Conservation (phyloP, 2,113 vertebrate species). For the Amphiprion ocellaris region DNA sequence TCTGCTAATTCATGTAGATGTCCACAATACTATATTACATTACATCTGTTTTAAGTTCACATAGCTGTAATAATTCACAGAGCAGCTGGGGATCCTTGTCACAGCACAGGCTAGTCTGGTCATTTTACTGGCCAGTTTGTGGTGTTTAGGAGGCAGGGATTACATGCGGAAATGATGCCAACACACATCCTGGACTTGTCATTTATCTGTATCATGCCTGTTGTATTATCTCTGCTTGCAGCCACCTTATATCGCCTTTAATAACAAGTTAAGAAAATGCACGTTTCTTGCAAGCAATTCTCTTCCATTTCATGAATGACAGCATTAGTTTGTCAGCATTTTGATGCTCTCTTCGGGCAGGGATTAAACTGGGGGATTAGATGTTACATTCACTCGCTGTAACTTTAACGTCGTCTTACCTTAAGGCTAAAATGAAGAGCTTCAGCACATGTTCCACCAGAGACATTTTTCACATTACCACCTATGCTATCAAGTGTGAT, state of each 20-base stretch:
- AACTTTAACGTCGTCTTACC: slow-evolving; percentile 47
- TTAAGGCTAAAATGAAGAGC: slow-evolving; percentile 39
- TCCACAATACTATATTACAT: not conserved
- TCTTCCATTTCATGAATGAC: slow-evolving; percentile 44
- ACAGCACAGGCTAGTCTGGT: not conserved
- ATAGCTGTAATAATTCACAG: not conserved
- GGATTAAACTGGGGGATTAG: slow-evolving; percentile 67
- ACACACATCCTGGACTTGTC: slow-evolving; percentile 10
- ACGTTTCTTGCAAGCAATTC: slow-evolving; percentile 48
- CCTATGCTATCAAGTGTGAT: not conserved
- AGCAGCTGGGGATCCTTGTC: not conserved
- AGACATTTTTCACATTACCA: not conserved
- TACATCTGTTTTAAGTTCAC: not conserved
- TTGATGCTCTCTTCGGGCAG: slow-evolving; percentile 54
- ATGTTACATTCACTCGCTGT: slow-evolving; percentile 36
- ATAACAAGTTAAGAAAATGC: slow-evolving; percentile 37
- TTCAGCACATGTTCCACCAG: slow-evolving; percentile 21
- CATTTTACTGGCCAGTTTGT: not conserved
- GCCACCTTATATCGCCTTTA: slow-evolving; percentile 32
- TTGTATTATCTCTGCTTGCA: slow-evolving; percentile 57
- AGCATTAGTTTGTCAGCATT: slow-evolving; percentile 61
- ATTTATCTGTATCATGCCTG: slow-evolving; percentile 10
- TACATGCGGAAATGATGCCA: not conserved
- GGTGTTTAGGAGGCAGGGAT: not conserved
- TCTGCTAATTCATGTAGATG: not conserved